These are phyloP conservation scores for Eristalis arbustorum DNA, from an alignment of 2,888 invertebrate species.

Conservation along the genomic window DNA sequence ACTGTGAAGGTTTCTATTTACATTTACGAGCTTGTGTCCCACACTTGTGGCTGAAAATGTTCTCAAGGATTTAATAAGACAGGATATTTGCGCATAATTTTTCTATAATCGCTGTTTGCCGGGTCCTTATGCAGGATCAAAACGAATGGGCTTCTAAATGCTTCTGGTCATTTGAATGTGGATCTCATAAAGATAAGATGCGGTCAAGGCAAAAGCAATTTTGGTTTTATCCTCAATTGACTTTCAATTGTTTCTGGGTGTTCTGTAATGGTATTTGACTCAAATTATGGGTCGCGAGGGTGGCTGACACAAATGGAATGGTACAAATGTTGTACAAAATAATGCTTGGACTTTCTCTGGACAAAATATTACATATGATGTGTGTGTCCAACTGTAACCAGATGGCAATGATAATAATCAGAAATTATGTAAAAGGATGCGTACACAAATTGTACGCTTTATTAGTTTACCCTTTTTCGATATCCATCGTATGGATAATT, in stretches of 20 bases:
- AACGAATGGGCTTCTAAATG: conserved; percentile 71
- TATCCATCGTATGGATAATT: conserved; percentile 4
- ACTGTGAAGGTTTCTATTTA: conserved; percentile 36
- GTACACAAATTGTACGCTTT: conserved; percentile 53
- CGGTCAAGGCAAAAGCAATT: conserved; percentile 73
- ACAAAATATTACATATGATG: conserved; percentile 53
- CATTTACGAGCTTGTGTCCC: conserved; percentile 52
- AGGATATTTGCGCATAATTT: conserved; percentile 72
- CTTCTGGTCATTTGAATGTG: conserved; percentile 72
- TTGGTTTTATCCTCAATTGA: conserved; percentile 73
- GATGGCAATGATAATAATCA: conserved; percentile 60
- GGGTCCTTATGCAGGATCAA: conserved; percentile 71
- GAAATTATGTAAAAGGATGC: conserved; percentile 58
- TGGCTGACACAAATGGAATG: conserved; percentile 36
- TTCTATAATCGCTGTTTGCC: conserved; percentile 72
- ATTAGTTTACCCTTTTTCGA: conserved; percentile 43
- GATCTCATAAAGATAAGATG: conserved; percentile 73
- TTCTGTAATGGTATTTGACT: conserved; percentile 48
- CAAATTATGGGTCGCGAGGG: conserved; percentile 58
- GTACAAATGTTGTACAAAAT: conserved; percentile 16
- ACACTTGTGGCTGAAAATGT: conserved; percentile 36
- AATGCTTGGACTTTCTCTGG: conserved; percentile 37
- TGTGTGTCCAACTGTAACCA: conserved; percentile 28
- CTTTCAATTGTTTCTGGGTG: conserved; percentile 70
- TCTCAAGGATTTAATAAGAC: conserved; percentile 73